Conservation (phyloP, 2,888 invertebrate species). For the Liodrosophila aerea region DNA sequence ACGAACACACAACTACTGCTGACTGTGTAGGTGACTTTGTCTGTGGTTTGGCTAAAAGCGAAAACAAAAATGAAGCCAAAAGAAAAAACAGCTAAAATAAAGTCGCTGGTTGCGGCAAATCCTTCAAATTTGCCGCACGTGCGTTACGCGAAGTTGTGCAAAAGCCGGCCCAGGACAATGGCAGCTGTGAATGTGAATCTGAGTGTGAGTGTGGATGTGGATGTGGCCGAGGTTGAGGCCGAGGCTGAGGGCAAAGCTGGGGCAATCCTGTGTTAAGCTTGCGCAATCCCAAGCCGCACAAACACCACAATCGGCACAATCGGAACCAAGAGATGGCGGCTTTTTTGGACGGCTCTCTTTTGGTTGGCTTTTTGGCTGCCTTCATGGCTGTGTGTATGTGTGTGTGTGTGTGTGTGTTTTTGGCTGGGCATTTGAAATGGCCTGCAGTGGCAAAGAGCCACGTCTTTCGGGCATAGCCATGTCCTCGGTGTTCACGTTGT, state of each 20-base stretch:
- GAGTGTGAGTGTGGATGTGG: not conserved
- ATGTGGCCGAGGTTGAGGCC: constrained; percentile 1
- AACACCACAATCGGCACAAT: constrained; percentile 17
- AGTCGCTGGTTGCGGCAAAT: constrained; percentile 32
- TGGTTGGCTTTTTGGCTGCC: constrained; percentile 5
- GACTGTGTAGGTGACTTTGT: not conserved
- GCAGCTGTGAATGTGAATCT: not conserved
- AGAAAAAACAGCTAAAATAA: not conserved
- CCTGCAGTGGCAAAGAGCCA: constrained; percentile 14
- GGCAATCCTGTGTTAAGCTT: constrained; percentile 66
- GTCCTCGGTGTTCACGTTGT: not conserved
- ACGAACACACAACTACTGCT: not conserved
- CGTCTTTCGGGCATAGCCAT: constrained; percentile 1
- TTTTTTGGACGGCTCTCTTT: constrained; percentile 15
- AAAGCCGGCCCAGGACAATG: no score
- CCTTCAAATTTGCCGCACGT: constrained; percentile 53
- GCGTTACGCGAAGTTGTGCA: constrained; percentile 29
- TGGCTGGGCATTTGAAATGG: constrained; percentile 23
- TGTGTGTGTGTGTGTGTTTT: constrained; percentile 1
- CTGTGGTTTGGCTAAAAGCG: not conserved
- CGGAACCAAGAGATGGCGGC: constrained; percentile 9
- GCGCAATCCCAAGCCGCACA: constrained; percentile 29
- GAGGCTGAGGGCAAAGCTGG: constrained; percentile 33
- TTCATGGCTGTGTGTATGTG: not conserved
- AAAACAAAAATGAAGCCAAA: not conserved